These are phyloP conservation scores for Coptotermes formosanus DNA, from an alignment of 1,140 invertebrate species.

Conservation along the genomic window DNA sequence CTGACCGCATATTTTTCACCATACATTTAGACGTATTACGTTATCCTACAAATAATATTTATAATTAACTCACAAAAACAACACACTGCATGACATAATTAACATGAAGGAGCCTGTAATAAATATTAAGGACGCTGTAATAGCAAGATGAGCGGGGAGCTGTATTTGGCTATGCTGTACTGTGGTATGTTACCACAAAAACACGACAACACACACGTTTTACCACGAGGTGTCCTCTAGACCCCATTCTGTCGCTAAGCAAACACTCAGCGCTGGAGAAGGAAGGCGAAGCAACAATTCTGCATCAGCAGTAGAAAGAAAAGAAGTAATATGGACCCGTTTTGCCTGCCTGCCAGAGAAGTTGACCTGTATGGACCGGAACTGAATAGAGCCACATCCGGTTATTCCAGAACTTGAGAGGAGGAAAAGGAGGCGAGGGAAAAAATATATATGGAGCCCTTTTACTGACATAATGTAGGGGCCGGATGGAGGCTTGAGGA, in stretches of 20 bases:
- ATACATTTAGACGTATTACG: too few relatives aligned
- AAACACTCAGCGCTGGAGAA: neutral
- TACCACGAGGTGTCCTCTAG: neutral
- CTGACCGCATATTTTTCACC: too few relatives aligned
- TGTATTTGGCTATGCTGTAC: neutral
- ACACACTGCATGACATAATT: too few relatives aligned
- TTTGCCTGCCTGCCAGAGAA: slow-evolving; percentile 12
- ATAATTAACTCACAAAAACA: too few relatives aligned
- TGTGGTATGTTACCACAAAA: neutral
- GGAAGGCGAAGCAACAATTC: neutral
- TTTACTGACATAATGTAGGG: slow-evolving; percentile 15
- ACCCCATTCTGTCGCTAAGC: neutral
- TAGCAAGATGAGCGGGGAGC: neutral
- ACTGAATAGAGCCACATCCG: slow-evolving; percentile 22
- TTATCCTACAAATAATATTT: too few relatives aligned
- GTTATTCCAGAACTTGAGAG: slow-evolving; percentile 18
- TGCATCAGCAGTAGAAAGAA: neutral
- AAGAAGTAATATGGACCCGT: slow-evolving; percentile 12
- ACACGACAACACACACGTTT: neutral
- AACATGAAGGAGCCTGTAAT: neutral
- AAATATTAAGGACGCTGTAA: neutral
- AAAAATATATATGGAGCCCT: neutral
- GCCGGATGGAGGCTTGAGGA: slow-evolving; percentile 21
- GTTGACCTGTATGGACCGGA: slow-evolving; percentile 13
- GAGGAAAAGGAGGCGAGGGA: neutral